Base-by-base conservation (phyloP, 2,888 invertebrate genomes). In the Pomacea canaliculata region DNA sequence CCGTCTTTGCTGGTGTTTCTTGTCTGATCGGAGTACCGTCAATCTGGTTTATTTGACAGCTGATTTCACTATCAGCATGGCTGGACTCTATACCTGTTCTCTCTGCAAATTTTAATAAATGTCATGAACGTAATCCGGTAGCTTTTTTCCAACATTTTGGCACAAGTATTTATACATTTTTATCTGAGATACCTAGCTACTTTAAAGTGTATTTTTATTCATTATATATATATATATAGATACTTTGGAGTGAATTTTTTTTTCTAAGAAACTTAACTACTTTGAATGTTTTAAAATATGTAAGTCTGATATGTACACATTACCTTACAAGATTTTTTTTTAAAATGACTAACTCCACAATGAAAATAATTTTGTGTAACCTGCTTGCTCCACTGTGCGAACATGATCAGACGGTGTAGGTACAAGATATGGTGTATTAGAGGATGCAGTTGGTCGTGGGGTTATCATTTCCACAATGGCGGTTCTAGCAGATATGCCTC, bases 381-480 rank as follows among this genome's bases (percentile, higher is more conserved):
- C 74, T 49, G 74, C 16, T 49, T 68, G 74, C 49, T 23, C 19
- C 13, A 23, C 62, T 5, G 69, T 48, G 60, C 69, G 68, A 46
- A 62, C 62, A 13, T 19, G 27, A n/a, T 74, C 62, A 2, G n/a
- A 66, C 0, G 74, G 74, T n/a, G 74, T 69, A 62, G 74, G 69
- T 18, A 60, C 51, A 37, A 74, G 63, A 9, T 59, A 12, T 23
- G 37, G 62, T 9, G 74, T 62, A 8, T 27, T 67, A 27, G 59
- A 48, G 48, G 69, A 5, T 56, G 74, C 19, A 59, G 59, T n/a
- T 23, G 67, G 19, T n/a, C 74, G 60, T 2, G 90, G 89, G 0
- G 89, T 89, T 27, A 90, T 84, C 48, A 89, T 83, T 27, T 86
- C 85, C 65, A 80, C 82, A 16, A 89, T 79, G 10, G 85, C 85